Percentiles rank a stretch among this genome's conserved stretches.
These are phyloP conservation scores for Meandrusa payeni DNA, from an alignment of 2,888 invertebrate species.

Conservation along the genomic window DNA sequence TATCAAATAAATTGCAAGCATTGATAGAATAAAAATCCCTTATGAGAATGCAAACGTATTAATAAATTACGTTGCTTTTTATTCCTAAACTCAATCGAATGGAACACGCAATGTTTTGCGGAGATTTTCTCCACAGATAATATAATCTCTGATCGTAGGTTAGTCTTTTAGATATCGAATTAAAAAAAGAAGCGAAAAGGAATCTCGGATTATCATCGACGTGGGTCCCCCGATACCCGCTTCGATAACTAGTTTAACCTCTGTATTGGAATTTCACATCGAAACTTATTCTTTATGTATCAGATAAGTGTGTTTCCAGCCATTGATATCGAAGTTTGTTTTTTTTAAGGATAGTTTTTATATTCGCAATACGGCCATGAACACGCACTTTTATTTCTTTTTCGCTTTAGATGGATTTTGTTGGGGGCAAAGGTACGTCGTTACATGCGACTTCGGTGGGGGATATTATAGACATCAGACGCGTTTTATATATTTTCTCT, in stretches of 20 bases:
- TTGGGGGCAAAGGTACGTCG: no score
- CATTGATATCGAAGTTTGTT: conserved; percentile 15
- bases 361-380: conserved; percentile 9
- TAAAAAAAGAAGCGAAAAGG: conserved; percentile 16
- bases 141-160: conserved; percentile 8
- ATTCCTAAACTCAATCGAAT: not conserved
- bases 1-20: no score
- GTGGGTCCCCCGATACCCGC: conserved; percentile 12
- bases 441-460: no score
- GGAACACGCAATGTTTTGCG: not conserved
- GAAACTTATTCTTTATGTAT: conserved; percentile 21
- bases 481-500: no score
- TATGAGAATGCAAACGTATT: no score
- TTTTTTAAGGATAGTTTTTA: conserved; percentile 6
- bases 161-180: conserved; percentile 13
- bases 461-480: no score
- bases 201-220: conserved; percentile 13
- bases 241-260: conserved; percentile 22
- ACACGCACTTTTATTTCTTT: conserved; percentile 5
- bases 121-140: conserved; percentile 11
- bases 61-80: not conserved
- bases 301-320: conserved; percentile 14
- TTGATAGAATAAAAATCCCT: no score
- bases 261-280: conserved; percentile 20
- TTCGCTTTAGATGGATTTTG: not conserved